A percentile compares a stretch with the other conserved stretches of the same genome.
Conservation (phyloP, 1,140 invertebrate genomes). For the Pseudachorutes palmiensis region DNA sequence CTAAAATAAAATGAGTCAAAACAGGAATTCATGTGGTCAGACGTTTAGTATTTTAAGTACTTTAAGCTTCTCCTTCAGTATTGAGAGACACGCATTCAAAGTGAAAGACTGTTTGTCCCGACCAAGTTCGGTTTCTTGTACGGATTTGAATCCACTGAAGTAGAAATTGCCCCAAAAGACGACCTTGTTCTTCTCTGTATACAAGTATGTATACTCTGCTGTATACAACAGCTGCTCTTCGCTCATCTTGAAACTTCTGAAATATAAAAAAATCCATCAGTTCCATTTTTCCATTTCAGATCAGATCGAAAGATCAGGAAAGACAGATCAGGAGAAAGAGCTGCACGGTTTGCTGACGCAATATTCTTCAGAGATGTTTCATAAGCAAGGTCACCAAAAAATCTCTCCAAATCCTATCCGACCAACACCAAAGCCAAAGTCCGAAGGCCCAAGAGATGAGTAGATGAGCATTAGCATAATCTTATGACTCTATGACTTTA, state of each 20-base stretch:
- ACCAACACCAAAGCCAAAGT: no score
- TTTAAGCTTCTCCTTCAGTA: conserved; percentile 52
- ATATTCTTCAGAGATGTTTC: no score
- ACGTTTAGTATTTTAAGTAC: no score
- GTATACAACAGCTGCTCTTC: neutral
- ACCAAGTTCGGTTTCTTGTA: neutral
- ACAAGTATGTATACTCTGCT: conserved; percentile 46
- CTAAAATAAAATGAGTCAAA: conserved; percentile 27
- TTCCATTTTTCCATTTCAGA: neutral
- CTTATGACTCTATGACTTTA: no score
- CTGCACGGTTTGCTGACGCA: no score
- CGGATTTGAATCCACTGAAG: neutral
- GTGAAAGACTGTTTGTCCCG: conserved; percentile 64
- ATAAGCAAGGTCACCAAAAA: no score
- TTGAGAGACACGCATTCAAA: conserved; percentile 89
- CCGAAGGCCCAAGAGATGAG: no score
- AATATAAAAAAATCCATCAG: neutral
- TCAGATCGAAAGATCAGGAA: neutral
- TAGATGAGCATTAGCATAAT: no score
- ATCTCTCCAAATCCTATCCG: no score
- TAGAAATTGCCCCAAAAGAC: neutral
- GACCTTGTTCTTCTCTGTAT: neutral
- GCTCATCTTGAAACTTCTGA: conserved; percentile 2
- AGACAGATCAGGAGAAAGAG: no score
- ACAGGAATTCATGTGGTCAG: conserved; percentile 18